Base-by-base conservation (phyloP, 1,140 invertebrate species). In the Trichoplusia ni region DNA sequence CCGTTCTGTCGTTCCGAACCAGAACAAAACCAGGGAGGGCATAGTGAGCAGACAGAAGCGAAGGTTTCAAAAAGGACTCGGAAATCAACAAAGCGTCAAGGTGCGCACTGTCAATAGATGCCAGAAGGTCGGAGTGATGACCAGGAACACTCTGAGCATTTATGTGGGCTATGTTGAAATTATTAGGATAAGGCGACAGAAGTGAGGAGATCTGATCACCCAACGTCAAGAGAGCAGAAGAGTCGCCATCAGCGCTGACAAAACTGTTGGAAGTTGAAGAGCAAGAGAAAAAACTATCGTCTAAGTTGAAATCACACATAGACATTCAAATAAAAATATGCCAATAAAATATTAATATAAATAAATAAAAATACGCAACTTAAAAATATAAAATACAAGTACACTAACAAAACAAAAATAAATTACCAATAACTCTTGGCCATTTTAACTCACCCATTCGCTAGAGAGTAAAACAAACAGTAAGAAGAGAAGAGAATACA, bases 11-110 rank as follows among this genome's bases (percentile, higher is more conserved):
- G 16, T 67, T 70, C 8, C 67, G 40, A 4, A 73, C 53, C 1
- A 73, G 60, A 1, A 59, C 9, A 44, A 46, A 73, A 3, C 67
- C 71, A 1, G 67, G 64, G 9, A 70, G 19, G 13, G 54, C 25
- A 18, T 44, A 46, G 7, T 56, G 19, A 13, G 14, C 11, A 21
- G 42, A 62, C 0, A 27, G 5, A 13, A 51, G 8, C 7, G 38
- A 56, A 14, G 37, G 47, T 42, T 29, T 56, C 18, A 51, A 18
- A 35, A 51, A 33, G 7, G 29, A 8, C 7, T 35, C 29, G 7
- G 13, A 51, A n/a, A n/a, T n/a, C n/a, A n/a, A n/a, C n/a, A n/a
- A n/a, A n/a, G n/a, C n/a, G n/a, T n/a, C n/a, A n/a, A n/a, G n/a
- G n/a, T n/a, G n/a, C n/a, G n/a, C n/a, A n/a, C n/a, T n/a, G n/a